Evolutionary conservation across 1,140 invertebrate genomes (phyloP).

Genomic region (Drosophila nannoptera): DNA sequence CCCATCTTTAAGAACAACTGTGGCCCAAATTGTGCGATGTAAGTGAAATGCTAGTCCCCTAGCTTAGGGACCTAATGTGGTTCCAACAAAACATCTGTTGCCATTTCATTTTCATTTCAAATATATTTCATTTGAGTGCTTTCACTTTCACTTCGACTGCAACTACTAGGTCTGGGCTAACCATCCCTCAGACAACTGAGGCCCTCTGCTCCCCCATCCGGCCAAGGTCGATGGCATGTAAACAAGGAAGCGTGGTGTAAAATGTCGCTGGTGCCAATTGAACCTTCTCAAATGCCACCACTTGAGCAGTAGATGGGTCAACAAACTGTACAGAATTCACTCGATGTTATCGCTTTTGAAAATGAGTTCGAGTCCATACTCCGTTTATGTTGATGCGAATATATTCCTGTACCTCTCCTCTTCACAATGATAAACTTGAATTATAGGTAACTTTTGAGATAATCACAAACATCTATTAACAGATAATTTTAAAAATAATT

Average conservation of each 20-base stretch:
- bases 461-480: no score
- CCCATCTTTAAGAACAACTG: slow-evolving; percentile 36
- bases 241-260: slow-evolving; percentile 67
- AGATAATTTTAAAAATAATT: no score
- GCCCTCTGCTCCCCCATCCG: slow-evolving; percentile 3
- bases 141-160: slow-evolving; percentile 57
- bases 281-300: slow-evolving; percentile 47
- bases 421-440: no score
- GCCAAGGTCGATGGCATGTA: slow-evolving; percentile 50
- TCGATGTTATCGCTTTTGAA: slow-evolving; percentile 4
- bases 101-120: slow-evolving; percentile 68
- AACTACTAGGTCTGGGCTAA: not conserved
- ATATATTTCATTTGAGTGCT: slow-evolving; percentile 65
- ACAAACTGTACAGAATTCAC: slow-evolving; percentile 53
- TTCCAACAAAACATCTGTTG: slow-evolving; percentile 57
- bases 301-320: slow-evolving; percentile 50
- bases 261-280: slow-evolving; percentile 73
- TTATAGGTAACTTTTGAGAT: no score
- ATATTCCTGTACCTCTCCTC: not conserved
- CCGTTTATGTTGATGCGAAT: slow-evolving; percentile 4
- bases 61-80: slow-evolving; percentile 21
- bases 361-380: slow-evolving; percentile 25
- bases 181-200: not conserved
- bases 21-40: slow-evolving; percentile 7
- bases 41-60: slow-evolving; percentile 25